Evolutionary conservation across 2,888 invertebrate species (phyloP), one percentile per base, ranked within the genome.

Genomic region (Zaprionus lineosus): DNA sequence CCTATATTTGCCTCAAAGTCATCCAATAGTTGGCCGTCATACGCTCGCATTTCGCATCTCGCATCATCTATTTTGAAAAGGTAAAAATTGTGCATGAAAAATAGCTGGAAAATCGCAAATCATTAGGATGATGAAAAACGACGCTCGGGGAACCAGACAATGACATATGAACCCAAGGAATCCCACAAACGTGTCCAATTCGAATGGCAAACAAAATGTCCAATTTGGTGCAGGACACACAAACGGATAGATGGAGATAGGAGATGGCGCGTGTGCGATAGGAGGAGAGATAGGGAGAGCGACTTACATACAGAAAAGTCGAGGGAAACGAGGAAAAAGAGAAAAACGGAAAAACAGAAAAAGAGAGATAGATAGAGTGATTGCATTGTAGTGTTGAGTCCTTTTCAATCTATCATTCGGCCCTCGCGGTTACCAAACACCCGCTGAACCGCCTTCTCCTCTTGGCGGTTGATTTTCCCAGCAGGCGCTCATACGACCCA

Each of bases 401-500:
- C 56, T 56, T 55, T 76, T 75, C 81, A 85, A 77, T 77, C 86
- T 77, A 85, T 83, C 76, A 85, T 84, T 55, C 84, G 57, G 53
- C 76, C 76, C 76, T 77, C 76, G 76, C 76, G 62, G 56, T 44
- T 59, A 50, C 50, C 63, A 47, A 46, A 36, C 12, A 48, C 50
- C 16, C 15, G n/a, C 19, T 11, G 11, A 31, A 24, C 39, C 21
- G 11, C 41, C 44, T 24, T 16, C 21, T 18, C 41, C 37, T 11
- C 29, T 19, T 31, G n/a, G n/a, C n/a, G n/a, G n/a, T n/a, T n/a
- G n/a, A n/a, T n/a, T 15, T n/a, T 3, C 50, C 1, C 31, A 37
- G 37, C 40, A 53, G 55, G 15, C 55, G 41, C 65, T 41, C 43
- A 47, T 62, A 21, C 74, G 29, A 47, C 44, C 62, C 62, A 34